Evolutionary conservation across 2,797 vertebrate species (phyloP).

Genomic region (Bradypus variegatus): DNA sequence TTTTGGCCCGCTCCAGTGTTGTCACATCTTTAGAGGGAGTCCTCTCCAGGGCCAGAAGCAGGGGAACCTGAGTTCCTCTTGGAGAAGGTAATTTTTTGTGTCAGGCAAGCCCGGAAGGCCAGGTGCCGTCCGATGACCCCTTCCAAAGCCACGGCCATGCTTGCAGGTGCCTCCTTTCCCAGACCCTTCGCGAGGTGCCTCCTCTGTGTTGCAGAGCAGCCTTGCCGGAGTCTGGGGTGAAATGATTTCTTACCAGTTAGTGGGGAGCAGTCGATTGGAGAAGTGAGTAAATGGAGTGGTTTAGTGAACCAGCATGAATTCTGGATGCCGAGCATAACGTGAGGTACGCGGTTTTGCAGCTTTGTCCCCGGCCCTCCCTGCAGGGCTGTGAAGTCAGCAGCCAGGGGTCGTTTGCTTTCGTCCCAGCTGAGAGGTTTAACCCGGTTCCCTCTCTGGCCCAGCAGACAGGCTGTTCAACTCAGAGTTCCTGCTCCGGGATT

Average conservation of each 20-base stretch:
- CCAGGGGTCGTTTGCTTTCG: not conserved
- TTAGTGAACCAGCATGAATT: not conserved
- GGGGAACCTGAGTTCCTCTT: not conserved
- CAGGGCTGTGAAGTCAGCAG: not conserved
- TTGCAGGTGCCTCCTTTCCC: not conserved
- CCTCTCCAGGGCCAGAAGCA: not conserved
- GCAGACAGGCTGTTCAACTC: not conserved
- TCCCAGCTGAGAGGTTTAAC: not conserved
- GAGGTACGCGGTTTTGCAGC: not conserved
- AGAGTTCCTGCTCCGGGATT: conserved; percentile 36
- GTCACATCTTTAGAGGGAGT: not conserved
- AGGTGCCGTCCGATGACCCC: not conserved
- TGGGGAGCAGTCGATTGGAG: not conserved
- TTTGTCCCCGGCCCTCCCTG: not conserved
- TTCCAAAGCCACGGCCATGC: not conserved
- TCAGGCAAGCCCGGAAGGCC: not conserved
- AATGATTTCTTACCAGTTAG: not conserved
- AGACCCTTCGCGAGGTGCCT: not conserved
- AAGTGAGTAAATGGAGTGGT: not conserved
- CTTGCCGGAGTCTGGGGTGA: not conserved
- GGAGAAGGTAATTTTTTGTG: not conserved
- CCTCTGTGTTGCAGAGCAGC: not conserved
- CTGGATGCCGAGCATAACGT: not conserved
- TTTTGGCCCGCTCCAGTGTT: not conserved
- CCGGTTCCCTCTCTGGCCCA: not conserved